Conservation (phyloP, 2,113 vertebrate species). For the Nesoenas mayeri region DNA sequence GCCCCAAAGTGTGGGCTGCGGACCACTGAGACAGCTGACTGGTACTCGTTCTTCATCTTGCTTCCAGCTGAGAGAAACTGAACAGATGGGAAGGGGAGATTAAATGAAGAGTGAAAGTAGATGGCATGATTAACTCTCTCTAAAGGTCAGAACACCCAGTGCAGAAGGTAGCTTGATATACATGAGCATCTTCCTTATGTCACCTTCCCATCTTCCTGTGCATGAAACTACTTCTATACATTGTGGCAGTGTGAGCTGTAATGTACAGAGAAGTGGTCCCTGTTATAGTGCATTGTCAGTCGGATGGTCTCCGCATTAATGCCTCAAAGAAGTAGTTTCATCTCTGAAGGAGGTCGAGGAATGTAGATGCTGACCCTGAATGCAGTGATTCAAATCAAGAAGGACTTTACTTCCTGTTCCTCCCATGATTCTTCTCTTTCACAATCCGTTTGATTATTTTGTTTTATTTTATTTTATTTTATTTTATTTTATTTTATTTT, state of each 20-base stretch:
- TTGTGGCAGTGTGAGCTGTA: neutral
- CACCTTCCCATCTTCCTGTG: neutral
- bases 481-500: no score
- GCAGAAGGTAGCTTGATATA: slow-evolving; percentile 47
- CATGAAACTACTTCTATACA: neutral
- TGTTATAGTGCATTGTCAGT: neutral
- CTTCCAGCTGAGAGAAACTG: slow-evolving; percentile 58
- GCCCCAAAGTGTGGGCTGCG: slow-evolving; percentile 14
- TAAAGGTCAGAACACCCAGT: slow-evolving; percentile 60
- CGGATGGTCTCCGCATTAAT: neutral
- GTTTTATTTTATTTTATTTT: no score
- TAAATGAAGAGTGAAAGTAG: slow-evolving; percentile 67
- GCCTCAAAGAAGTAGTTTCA: neutral
- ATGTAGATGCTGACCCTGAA: neutral
- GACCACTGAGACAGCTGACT: slow-evolving; percentile 62
- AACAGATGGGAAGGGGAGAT: slow-evolving; percentile 65
- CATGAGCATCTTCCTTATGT: slow-evolving; percentile 11
- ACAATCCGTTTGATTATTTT: neutral
- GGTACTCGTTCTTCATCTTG: slow-evolving; percentile 54
- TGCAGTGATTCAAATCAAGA: neutral
- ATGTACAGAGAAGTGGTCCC: neutral
- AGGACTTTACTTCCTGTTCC: neutral
- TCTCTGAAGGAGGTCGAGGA: neutral
- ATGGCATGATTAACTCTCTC: slow-evolving; percentile 64
- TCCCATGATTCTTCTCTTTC: neutral